phyloP scores from a whole-genome alignment of 2,113 vertebrate genomes.

The Trogon surrucura region DNA sequence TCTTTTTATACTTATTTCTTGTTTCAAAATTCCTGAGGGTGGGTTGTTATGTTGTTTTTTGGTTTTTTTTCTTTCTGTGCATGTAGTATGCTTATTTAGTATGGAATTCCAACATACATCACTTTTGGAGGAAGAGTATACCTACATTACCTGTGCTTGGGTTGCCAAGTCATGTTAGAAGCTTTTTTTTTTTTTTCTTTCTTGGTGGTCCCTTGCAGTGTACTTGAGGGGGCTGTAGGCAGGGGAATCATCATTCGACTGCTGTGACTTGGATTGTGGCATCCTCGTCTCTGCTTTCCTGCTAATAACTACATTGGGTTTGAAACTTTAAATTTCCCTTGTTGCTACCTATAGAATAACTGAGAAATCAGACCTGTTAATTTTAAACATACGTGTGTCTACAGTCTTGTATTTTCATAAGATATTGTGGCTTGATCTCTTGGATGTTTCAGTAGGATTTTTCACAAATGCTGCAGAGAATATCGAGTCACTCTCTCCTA shows the following conservation, averaged over 20 bases:
- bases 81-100: accelerated
- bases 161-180: background rate
- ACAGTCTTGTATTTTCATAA: background rate
- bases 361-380: background rate
- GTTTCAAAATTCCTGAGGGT: background rate
- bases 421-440: background rate
- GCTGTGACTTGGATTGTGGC: background rate
- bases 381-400: background rate
- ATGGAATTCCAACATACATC: background rate
- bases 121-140: background rate
- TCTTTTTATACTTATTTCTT: background rate
- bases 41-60: no score
- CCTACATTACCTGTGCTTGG: background rate
- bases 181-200: background rate
- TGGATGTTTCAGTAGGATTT: background rate
- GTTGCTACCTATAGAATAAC: background rate
- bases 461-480: background rate
- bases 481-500: background rate
- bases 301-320: background rate
- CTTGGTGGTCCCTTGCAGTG: background rate
- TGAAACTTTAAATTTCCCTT: background rate
- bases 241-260: background rate
- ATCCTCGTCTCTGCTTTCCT: background rate
- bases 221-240: background rate
- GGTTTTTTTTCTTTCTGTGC: accelerated